Evolutionary conservation across 2,888 invertebrate genomes (phyloP).

Genomic region (Xanthia togata): DNA sequence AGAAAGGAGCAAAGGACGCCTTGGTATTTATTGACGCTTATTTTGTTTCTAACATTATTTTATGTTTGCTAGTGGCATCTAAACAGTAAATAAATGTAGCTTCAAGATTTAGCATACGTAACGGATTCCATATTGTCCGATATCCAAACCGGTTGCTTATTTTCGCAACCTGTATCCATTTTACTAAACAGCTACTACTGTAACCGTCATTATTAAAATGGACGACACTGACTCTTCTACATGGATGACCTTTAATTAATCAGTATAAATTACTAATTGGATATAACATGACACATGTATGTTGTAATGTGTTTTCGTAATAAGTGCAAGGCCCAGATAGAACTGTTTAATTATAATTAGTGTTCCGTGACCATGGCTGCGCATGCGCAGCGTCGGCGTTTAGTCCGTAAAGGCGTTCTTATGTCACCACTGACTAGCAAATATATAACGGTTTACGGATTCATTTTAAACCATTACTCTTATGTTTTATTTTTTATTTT

Average conservation of each 20-base stretch:
- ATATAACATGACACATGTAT: constrained; percentile 54
- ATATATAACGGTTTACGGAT: constrained; percentile 72
- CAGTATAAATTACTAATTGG: constrained; percentile 46
- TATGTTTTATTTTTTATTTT: constrained; percentile 64
- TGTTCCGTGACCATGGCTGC: constrained; percentile 67
- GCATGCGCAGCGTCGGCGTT: constrained; percentile 63
- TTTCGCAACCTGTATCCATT: constrained; percentile 50
- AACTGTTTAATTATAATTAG: constrained; percentile 65
- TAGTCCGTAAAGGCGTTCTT: constrained; percentile 67
- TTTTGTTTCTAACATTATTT: constrained; percentile 11
- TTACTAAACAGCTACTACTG: constrained; percentile 40
- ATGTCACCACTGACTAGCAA: constrained; percentile 66
- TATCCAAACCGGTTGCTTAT: constrained; percentile 40
- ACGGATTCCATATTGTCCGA: constrained; percentile 56
- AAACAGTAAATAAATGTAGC: constrained; percentile 50
- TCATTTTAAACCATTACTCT: constrained; percentile 67
- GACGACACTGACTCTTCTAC: constrained; percentile 20
- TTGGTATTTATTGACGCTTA: no score
- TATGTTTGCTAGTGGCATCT: background rate
- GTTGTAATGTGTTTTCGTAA: constrained; percentile 66
- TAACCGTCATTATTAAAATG: constrained; percentile 27
- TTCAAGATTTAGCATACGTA: constrained; percentile 44
- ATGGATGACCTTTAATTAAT: constrained; percentile 42
- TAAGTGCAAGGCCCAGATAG: constrained; percentile 66
- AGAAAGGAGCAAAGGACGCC: no score